Base-by-base conservation (phyloP, 2,888 invertebrate species). In the Eupeodes latifasciatus region DNA sequence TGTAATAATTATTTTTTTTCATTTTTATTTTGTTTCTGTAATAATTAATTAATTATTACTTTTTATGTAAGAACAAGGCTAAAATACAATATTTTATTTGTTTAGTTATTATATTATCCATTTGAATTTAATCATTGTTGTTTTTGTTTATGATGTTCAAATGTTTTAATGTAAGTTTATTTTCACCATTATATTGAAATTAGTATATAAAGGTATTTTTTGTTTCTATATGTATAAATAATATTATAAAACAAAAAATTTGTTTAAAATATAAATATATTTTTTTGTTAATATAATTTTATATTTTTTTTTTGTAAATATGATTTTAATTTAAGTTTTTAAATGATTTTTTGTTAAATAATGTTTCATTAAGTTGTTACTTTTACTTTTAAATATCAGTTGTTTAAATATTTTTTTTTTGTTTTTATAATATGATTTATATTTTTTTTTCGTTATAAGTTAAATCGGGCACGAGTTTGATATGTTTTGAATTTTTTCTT, bases 401-500 rank as follows among this genome's bases (percentile, higher is more conserved):
- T 85, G 90, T 89, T 89, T 77, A 77, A 72, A 75, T 59, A 72
- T 71, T 36, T 84, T 40, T 40, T 2, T 40, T 83, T 83, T 27
- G 2, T 27, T 27, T 53, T 80, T 81, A 76, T 84, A 77, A 79
- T 69, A 84, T 76, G 64, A 76, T 80, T 75, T 57, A 36, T 74
- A 51, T 71, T 49, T n/a, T 59, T 72, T 53, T 78, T 83, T 89
- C 69, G 71, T 89, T 80, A 86, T 89, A 85, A 78, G 67, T 85
- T 81, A 78, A 91, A 91, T 93, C 93, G 93, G 93, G 93, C 93
- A 93, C 93, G 92, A 93, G 92, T 91, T 93, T 93, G 93, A 93
- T 93, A 93, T 93, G 93, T 93, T 93, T 93, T 92, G 92, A 93
- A 92, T 90, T 88, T 89, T 84, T 77, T 79, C 84, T 81, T 77